Evolutionary conservation across 2,113 vertebrate genomes (phyloP).

Genomic region (Desmodus rotundus): DNA sequence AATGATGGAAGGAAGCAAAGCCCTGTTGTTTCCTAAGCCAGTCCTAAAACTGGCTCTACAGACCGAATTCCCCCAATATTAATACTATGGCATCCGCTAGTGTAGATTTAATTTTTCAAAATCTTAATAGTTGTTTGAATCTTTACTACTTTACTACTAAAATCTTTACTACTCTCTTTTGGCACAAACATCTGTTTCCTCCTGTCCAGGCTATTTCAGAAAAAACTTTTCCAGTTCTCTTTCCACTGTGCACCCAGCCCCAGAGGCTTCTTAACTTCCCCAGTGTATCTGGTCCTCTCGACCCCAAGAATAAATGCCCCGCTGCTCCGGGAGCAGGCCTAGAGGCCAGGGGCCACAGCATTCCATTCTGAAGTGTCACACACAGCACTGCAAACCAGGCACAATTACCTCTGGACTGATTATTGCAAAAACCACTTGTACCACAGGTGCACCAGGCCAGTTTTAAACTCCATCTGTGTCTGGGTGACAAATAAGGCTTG

Average conservation of each 20-base stretch:
- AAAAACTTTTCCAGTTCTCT: not conserved
- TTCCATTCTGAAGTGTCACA: slow-evolving; percentile 54
- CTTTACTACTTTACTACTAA: not conserved
- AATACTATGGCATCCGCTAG: not conserved
- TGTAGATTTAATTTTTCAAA: not conserved
- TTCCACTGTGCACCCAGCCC: not conserved
- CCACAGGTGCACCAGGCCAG: slow-evolving; percentile 59
- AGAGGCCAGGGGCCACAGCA: not conserved
- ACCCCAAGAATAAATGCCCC: not conserved
- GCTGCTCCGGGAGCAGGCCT: not conserved
- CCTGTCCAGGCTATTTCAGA: not conserved
- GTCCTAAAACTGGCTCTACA: not conserved
- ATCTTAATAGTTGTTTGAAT: slow-evolving; percentile 3
- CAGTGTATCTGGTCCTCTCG: not conserved
- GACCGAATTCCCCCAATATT: not conserved
- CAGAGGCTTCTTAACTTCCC: not conserved
- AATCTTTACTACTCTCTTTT: not conserved
- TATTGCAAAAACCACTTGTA: slow-evolving; percentile 68
- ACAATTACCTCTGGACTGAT: slow-evolving; percentile 80
- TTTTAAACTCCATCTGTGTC: slow-evolving; percentile 66
- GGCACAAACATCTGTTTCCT: not conserved
- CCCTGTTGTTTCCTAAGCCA: not conserved
- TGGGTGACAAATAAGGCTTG: slow-evolving; percentile 67
- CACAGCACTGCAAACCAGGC: slow-evolving; percentile 82
- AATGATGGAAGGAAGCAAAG: not conserved